phyloP scores from a whole-genome alignment of 2,113 vertebrate genomes.

The Gila orcuttii region DNA sequence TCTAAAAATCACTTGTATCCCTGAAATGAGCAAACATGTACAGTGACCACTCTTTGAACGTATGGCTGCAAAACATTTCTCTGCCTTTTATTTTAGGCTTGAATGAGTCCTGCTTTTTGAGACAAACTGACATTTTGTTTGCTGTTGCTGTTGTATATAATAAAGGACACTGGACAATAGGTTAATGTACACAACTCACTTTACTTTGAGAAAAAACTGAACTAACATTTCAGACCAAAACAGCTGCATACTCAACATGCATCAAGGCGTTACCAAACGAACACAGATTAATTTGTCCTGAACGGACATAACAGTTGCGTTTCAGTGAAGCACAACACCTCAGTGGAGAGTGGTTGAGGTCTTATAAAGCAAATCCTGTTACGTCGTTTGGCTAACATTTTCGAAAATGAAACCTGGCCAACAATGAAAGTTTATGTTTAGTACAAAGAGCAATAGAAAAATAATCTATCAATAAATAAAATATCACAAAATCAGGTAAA shows the following conservation, averaged over 20 bases:
- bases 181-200: no score
- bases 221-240: no score
- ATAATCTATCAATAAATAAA: not conserved
- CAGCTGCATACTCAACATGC: no score
- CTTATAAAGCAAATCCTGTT: conserved; percentile 23
- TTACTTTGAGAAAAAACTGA: no score
- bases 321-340: not conserved
- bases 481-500: not conserved
- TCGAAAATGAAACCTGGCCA: not conserved
- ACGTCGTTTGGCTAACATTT: not conserved
- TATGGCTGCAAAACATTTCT: not conserved
- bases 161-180: no score
- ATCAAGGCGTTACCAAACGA: no score
- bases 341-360: conserved; percentile 13
- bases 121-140: conserved; percentile 11
- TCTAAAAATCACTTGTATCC: not conserved
- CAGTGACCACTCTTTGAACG: not conserved
- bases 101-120: not conserved
- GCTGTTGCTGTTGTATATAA: no score
- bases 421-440: not conserved
- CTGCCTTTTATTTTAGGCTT: not conserved
- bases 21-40: conserved; percentile 10
- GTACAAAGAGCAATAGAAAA: not conserved
- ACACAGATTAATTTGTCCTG: no score
- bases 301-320: no score